Conservation (phyloP, 1,140 invertebrate genomes). For the Saccostrea glomerata region DNA sequence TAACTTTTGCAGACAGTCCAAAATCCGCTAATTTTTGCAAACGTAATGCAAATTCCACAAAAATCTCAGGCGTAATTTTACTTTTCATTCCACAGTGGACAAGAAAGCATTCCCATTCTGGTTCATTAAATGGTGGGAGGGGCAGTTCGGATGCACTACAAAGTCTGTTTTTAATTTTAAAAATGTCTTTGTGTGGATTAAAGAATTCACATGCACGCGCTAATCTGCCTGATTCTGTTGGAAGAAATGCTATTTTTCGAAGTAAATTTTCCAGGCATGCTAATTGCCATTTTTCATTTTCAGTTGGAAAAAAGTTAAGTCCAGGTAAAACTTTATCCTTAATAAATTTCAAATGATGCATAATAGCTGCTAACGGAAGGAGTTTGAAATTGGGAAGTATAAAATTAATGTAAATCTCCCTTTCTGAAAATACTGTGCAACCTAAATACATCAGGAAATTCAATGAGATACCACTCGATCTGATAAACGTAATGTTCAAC, state of each 20-base stretch:
- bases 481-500: conserved; percentile 40
- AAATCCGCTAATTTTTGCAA: background rate
- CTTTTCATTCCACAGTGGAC: conserved; percentile 39
- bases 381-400: conserved; percentile 51
- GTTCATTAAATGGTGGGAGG: background rate
- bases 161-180: background rate
- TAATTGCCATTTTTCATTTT: background rate
- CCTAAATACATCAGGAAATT: conserved; percentile 42
- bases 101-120: conserved; percentile 47
- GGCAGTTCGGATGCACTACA: conserved; percentile 7
- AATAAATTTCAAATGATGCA: conserved; percentile 55
- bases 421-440: background rate
- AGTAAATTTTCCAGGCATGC: background rate
- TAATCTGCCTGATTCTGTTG: background rate
- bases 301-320: background rate
- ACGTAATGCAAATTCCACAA: conserved; percentile 42
- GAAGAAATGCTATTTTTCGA: background rate
- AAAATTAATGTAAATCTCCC: conserved; percentile 51
- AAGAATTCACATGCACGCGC: background rate
- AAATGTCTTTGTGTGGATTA: conserved; percentile 25
- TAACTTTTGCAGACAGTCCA: background rate
- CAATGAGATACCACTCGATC: background rate
- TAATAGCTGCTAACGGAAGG: conserved; percentile 34
- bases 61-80: conserved; percentile 53
- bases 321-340: background rate